Evolutionary conservation across 2,888 invertebrate genomes (phyloP).

Genomic region (Diogma glabrata): DNA sequence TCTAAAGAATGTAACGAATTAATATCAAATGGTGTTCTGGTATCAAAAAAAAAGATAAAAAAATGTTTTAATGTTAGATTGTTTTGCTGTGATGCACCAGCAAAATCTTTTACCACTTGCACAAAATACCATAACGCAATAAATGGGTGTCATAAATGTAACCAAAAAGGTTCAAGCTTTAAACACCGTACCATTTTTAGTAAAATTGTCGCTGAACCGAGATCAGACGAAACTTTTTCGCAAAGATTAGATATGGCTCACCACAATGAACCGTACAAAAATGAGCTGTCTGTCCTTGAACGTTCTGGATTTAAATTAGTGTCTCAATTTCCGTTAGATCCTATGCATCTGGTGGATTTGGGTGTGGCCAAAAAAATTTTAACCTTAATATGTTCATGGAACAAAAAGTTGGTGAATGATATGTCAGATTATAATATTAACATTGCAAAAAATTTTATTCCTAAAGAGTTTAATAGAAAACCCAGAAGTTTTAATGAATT

Average conservation of each 20-base stretch:
- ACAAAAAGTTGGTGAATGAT: neutral
- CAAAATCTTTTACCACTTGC: neutral
- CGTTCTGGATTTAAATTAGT: slow-evolving; percentile 10
- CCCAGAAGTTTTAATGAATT: slow-evolving; percentile 11
- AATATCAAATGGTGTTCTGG: neutral
- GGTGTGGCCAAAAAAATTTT: slow-evolving; percentile 14
- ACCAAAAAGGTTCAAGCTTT: neutral
- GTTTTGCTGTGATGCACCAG: neutral
- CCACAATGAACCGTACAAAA: slow-evolving; percentile 3
- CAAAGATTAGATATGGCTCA: neutral
- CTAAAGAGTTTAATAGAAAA: neutral
- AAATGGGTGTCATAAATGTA: neutral
- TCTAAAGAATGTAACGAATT: slow-evolving; percentile 4
- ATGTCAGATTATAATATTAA: slow-evolving; percentile 6
- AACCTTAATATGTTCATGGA: slow-evolving; percentile 6
- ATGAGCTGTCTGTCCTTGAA: slow-evolving; percentile 6
- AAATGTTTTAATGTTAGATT: slow-evolving; percentile 6
- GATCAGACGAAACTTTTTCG: neutral
- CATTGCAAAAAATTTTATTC: neutral
- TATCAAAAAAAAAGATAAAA: neutral
- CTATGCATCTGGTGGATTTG: slow-evolving; percentile 13
- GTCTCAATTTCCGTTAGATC: slow-evolving; percentile 13
- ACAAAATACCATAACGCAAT: neutral
- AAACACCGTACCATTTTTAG: neutral
- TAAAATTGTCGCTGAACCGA: neutral